phyloP scores from a whole-genome alignment of 2,888 invertebrate species.

The Hypena proboscidalis region DNA sequence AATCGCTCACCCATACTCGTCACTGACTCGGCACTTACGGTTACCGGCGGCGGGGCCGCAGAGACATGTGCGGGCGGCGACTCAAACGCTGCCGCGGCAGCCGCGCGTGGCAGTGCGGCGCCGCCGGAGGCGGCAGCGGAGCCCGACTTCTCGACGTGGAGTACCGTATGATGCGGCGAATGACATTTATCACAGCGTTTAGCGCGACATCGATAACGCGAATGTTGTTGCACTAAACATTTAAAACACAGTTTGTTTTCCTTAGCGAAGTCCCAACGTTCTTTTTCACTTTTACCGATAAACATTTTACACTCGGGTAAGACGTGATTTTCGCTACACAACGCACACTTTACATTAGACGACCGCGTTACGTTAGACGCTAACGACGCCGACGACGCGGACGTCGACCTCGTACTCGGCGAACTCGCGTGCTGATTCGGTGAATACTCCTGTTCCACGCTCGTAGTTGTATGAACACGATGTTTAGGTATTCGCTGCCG shows the following conservation, averaged over 20 bases:
- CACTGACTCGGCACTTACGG: neutral
- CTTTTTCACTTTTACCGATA: neutral
- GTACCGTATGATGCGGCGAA: neutral
- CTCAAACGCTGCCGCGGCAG: too few relatives aligned
- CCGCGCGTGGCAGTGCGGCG: too few relatives aligned
- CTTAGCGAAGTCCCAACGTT: neutral
- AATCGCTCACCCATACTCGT: slow-evolving; percentile 1
- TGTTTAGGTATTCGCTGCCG: too few relatives aligned
- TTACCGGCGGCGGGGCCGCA: too few relatives aligned
- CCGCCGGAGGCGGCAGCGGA: neutral
- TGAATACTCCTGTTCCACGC: too few relatives aligned
- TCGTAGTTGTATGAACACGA: too few relatives aligned
- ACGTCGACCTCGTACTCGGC: too few relatives aligned
- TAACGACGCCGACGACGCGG: too few relatives aligned
- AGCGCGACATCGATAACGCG: neutral
- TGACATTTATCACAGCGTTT: neutral
- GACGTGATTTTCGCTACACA: neutral
- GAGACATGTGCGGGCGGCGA: too few relatives aligned
- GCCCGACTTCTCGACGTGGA: neutral
- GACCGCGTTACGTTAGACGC: too few relatives aligned
- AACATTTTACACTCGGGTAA: slow-evolving; percentile 1
- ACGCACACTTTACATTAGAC: too few relatives aligned
- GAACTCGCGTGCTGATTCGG: too few relatives aligned
- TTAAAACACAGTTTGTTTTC: slow-evolving; percentile 1
- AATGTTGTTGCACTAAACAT: slow-evolving; percentile 1